phyloP scores from a whole-genome alignment of 1,140 invertebrate species.

The Drosophila yakuba region DNA sequence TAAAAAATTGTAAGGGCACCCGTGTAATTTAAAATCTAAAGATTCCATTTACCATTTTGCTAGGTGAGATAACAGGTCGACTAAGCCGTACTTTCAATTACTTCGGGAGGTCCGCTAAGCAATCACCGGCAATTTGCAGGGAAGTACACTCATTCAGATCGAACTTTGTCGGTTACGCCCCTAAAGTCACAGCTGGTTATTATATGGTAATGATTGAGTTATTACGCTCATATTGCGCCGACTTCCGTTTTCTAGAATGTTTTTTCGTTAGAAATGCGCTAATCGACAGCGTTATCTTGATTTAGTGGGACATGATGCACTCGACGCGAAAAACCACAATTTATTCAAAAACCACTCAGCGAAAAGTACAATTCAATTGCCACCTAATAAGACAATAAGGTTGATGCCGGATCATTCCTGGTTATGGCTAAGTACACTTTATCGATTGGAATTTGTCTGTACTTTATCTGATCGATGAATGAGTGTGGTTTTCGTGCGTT shows the following conservation, averaged over 20 bases:
- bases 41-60: neutral
- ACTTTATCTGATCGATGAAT: conserved; percentile 4
- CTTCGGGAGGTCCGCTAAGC: conserved; percentile 10
- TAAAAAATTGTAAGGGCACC: too few relatives aligned
- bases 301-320: conserved; percentile 71
- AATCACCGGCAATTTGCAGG: conserved; percentile 5
- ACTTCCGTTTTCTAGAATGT: conserved; percentile 50
- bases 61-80: conserved; percentile 37
- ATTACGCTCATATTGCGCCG: conserved; percentile 42
- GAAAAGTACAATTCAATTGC: conserved; percentile 51
- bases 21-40: too few relatives aligned
- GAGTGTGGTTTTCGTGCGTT: conserved; percentile 2
- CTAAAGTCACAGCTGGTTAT: conserved; percentile 27
- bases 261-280: conserved; percentile 62
- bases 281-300: conserved; percentile 62
- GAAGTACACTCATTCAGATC: conserved; percentile 22
- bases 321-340: conserved; percentile 68
- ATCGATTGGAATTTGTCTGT: conserved; percentile 34
- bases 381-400: conserved; percentile 33
- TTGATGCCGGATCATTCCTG: conserved; percentile 35
- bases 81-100: conserved; percentile 14
- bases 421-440: conserved; percentile 40
- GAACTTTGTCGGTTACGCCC: conserved; percentile 48
- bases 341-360: conserved; percentile 57
- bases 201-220: conserved; percentile 58